Base-by-base conservation (phyloP, 1,140 invertebrate genomes). In the Schlechtendalia chinensis region DNA sequence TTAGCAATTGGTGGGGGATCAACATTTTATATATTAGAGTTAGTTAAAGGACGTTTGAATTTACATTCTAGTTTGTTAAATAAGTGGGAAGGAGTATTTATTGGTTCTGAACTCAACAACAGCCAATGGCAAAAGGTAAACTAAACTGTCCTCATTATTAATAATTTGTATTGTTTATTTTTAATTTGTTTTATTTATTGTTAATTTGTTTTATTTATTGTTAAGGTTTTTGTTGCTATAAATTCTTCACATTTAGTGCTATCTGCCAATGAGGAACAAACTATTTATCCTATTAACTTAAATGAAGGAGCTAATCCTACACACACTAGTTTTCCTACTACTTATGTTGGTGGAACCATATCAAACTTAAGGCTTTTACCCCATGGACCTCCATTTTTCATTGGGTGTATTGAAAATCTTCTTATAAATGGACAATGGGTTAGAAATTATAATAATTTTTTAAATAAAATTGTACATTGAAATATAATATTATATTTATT, bases 381-480 rank as follows among this genome's bases (percentile, higher is more conserved):
- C 0, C 91, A 92, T 83, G 90, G 90, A 6, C 90, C 91, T 0
- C 89, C 91, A 39, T 91, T 89, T 82, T 95, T 95, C 85, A 91
- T 96, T 22, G 96, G 96, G 5, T 98, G 96, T 85, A 92, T 96
- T 85, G 92, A 96, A 85, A 96, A 98, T 85, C 91, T 97, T 12
- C 89, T 91, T 32, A 91, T 97, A 39, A 96, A 97, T 85, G 91
- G 90, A 6, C 90, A 92, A 85, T 93, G 93, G 90, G 90, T 94
- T 81, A 75, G 82, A 83, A 67, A 59, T 54, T 81, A 81, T 82
- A 71, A 22, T 59, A 24, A 39, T 45, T 32, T 16, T 17, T 45
- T 22, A 22, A 58, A 39, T 27, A 19, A 16, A 58, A 47, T 24
- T 67, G 10, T 54, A 14, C n/a, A n/a, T 50, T 50, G 10, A 22